A percentile compares a stretch with the other conserved stretches of the same genome.
Conservation (phyloP, 1,140 invertebrate species). For the Hydropsyche tenuis region DNA sequence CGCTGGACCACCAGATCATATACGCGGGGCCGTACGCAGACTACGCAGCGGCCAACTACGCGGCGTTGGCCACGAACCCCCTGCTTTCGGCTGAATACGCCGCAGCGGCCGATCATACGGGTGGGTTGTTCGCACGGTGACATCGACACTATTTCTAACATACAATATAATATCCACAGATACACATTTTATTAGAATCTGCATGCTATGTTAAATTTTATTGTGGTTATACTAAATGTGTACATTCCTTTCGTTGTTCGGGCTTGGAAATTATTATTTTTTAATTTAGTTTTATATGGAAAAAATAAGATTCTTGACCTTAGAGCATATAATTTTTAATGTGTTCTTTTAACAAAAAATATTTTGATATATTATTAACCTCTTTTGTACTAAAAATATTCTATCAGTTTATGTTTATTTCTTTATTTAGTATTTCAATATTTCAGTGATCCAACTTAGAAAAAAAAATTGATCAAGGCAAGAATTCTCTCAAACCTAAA, state of each 20-base stretch:
- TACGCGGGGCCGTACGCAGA: slow-evolving; percentile 82
- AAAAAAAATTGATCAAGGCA: too few relatives aligned
- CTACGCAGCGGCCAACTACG: slow-evolving; percentile 80
- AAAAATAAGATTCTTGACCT: too few relatives aligned
- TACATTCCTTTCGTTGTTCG: background rate
- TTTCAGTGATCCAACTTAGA: too few relatives aligned
- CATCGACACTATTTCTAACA: slow-evolving; percentile 30
- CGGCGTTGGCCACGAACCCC: slow-evolving; percentile 79
- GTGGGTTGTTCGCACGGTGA: slow-evolving; percentile 91
- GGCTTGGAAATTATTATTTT: too few relatives aligned
- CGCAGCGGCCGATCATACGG: slow-evolving; percentile 81
- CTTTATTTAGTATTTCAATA: too few relatives aligned
- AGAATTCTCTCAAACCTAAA: too few relatives aligned
- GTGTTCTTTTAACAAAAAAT: too few relatives aligned
- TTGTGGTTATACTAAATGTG: background rate
- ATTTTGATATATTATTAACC: too few relatives aligned
- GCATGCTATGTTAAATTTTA: background rate
- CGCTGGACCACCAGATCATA: slow-evolving; percentile 74
- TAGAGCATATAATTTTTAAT: too few relatives aligned
- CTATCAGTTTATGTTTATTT: too few relatives aligned
- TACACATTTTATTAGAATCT: background rate
- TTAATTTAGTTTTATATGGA: too few relatives aligned
- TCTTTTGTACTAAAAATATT: too few relatives aligned
- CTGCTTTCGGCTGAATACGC: slow-evolving; percentile 83
- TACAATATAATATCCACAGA: background rate